These are phyloP conservation scores for Apodemia duryi DNA, from an alignment of 2,888 invertebrate genomes.

Conservation along the genomic window DNA sequence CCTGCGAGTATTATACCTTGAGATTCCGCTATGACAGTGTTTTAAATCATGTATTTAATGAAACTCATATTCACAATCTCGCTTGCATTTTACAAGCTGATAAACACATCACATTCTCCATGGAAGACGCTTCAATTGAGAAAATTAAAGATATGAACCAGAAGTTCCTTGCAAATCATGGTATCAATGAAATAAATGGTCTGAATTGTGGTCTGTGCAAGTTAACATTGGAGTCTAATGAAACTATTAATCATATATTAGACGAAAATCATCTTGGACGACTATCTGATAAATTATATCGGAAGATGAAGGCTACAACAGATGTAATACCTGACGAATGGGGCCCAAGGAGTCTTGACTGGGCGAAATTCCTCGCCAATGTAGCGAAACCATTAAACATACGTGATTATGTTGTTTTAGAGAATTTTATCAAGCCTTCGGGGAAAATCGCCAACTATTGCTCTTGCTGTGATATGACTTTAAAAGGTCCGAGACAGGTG, in stretches of 20 bases:
- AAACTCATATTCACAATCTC: slow-evolving; percentile 64
- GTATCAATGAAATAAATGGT: slow-evolving; percentile 48
- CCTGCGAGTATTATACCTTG: slow-evolving; percentile 69
- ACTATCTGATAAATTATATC: slow-evolving; percentile 60
- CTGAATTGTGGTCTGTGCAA: slow-evolving; percentile 56
- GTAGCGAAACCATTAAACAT: slow-evolving; percentile 62
- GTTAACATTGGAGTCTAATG: slow-evolving; percentile 44
- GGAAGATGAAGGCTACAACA: slow-evolving; percentile 51
- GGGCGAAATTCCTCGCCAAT: slow-evolving; percentile 67
- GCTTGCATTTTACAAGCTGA: slow-evolving; percentile 61
- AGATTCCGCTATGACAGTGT: slow-evolving; percentile 71
- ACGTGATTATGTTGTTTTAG: slow-evolving; percentile 65
- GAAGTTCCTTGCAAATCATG: slow-evolving; percentile 46
- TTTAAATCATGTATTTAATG: slow-evolving; percentile 66
- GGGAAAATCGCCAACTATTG: slow-evolving; percentile 68
- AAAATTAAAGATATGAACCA: slow-evolving; percentile 62
- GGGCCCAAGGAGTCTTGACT: slow-evolving; percentile 68
- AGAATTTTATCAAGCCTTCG: slow-evolving; percentile 68
- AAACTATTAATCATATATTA: slow-evolving; percentile 57
- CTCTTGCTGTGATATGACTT: slow-evolving; percentile 65
- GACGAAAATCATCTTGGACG: slow-evolving; percentile 65
- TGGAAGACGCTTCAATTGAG: slow-evolving; percentile 49
- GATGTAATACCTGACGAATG: slow-evolving; percentile 63
- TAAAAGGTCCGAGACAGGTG: slow-evolving; percentile 69
- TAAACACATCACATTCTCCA: slow-evolving; percentile 53